These are phyloP conservation scores for Calliphora vomitoria DNA, from an alignment of 2,888 invertebrate species.

Conservation along the genomic window DNA sequence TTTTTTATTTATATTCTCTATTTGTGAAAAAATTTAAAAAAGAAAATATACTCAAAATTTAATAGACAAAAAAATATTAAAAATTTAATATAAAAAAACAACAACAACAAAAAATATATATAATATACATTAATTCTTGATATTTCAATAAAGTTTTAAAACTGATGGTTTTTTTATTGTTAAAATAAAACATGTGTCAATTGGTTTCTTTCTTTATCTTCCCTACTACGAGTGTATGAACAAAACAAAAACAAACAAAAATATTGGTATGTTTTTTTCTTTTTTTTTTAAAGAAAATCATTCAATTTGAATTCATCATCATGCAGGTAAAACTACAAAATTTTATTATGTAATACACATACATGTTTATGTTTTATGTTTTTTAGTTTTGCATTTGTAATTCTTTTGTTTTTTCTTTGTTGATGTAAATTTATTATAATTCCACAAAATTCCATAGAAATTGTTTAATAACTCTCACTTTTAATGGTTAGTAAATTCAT, in stretches of 20 bases:
- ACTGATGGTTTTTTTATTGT: slow-evolving; percentile 73
- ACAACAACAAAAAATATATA: slow-evolving; percentile 38
- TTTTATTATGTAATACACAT: slow-evolving; percentile 18
- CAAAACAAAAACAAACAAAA: neutral
- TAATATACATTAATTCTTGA: slow-evolving; percentile 69
- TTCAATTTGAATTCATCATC: slow-evolving; percentile 22
- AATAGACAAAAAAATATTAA: slow-evolving; percentile 48
- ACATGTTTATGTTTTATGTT: neutral
- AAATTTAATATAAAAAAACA: slow-evolving; percentile 33
- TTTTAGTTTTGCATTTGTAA: neutral
- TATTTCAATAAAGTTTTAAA: slow-evolving; percentile 74
- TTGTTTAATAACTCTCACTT: slow-evolving; percentile 15
- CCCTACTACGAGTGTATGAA: neutral
- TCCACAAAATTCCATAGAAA: slow-evolving; percentile 2
- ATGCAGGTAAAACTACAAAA: slow-evolving; percentile 25
- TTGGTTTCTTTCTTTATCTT: slow-evolving; percentile 54
- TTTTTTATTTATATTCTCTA: slow-evolving; percentile 25
- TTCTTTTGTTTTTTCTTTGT: neutral
- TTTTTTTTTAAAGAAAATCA: too few relatives aligned
- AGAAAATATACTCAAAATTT: slow-evolving; percentile 66
- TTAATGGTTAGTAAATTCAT: neutral
- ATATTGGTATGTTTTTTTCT: slow-evolving; percentile 7
- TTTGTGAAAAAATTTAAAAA: slow-evolving; percentile 41
- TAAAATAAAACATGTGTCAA: slow-evolving; percentile 68
- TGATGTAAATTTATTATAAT: slow-evolving; percentile 16